A percentile compares a stretch with the other conserved stretches of the same genome.
Conservation (phyloP, 2,797 vertebrate species). For the Chaetodon trifasciatus region DNA sequence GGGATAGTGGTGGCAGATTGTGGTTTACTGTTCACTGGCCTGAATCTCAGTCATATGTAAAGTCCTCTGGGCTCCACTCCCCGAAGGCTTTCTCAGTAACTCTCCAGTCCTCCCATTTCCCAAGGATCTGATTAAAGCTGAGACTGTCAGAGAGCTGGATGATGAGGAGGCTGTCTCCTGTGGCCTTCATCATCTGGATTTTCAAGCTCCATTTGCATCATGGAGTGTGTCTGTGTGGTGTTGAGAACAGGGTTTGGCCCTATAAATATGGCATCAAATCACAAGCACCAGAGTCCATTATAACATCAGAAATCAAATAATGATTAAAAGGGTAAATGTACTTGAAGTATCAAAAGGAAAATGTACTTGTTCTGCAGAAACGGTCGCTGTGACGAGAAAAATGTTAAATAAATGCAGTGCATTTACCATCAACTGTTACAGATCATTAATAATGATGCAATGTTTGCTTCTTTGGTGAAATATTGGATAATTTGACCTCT, state of each 20-base stretch:
- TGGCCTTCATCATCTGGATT: conserved; percentile 41
- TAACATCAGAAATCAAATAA: not conserved
- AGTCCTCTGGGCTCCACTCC: conserved; percentile 41
- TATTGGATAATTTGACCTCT: not conserved
- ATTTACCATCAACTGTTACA: too few relatives aligned
- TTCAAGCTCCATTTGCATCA: conserved; percentile 45
- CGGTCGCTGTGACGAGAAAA: too few relatives aligned
- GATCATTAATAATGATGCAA: too few relatives aligned
- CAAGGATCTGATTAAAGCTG: conserved; percentile 29
- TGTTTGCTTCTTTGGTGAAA: not conserved
- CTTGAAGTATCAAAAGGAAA: not conserved
- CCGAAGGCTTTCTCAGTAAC: conserved; percentile 8
- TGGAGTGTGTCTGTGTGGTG: not conserved
- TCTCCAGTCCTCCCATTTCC: conserved; percentile 25
- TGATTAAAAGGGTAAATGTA: not conserved
- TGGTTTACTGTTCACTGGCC: conserved; percentile 66
- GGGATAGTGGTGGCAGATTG: conserved; percentile 42
- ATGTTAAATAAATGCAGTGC: too few relatives aligned
- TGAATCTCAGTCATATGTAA: conserved; percentile 48
- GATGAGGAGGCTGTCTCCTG: conserved; percentile 47
- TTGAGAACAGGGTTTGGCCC: not conserved
- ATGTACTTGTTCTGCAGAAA: not conserved
- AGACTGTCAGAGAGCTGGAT: conserved; percentile 40
- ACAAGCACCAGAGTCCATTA: not conserved
- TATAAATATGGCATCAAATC: not conserved